These are phyloP conservation scores for Toxostoma redivivum DNA, from an alignment of 2,113 vertebrate genomes.

Conservation along the genomic window DNA sequence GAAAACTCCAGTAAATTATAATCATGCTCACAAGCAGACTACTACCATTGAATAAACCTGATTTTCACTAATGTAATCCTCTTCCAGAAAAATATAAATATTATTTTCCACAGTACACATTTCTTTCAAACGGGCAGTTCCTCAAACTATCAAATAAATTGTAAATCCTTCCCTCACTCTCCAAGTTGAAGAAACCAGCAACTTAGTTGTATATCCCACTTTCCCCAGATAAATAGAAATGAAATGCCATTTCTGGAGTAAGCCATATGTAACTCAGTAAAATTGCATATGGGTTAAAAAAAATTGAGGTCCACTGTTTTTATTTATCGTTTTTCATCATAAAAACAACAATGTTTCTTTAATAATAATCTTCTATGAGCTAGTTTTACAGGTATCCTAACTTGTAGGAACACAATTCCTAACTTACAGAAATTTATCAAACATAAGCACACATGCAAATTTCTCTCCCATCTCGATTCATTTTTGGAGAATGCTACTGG, in stretches of 20 bases:
- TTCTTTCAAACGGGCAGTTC: neutral
- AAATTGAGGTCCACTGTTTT: neutral
- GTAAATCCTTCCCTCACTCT: neutral
- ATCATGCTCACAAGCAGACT: neutral
- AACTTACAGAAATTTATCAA: neutral
- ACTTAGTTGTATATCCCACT: neutral
- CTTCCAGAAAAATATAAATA: neutral
- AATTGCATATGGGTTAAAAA: neutral
- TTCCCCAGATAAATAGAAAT: neutral
- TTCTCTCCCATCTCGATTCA: neutral
- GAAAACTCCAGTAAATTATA: neutral
- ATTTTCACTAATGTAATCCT: neutral
- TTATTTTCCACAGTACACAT: neutral
- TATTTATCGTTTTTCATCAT: neutral
- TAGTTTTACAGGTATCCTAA: neutral
- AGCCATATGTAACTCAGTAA: neutral
- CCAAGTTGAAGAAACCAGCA: neutral
- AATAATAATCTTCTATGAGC: neutral
- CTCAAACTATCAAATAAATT: neutral
- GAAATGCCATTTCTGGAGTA: neutral
- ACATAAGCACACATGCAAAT: neutral
- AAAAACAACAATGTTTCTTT: neutral
- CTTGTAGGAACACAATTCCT: neutral
- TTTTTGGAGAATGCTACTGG: neutral
- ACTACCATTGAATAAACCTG: neutral